phyloP scores from a whole-genome alignment of 2,113 vertebrate genomes.

The Chaetorhynchus papuensis region DNA sequence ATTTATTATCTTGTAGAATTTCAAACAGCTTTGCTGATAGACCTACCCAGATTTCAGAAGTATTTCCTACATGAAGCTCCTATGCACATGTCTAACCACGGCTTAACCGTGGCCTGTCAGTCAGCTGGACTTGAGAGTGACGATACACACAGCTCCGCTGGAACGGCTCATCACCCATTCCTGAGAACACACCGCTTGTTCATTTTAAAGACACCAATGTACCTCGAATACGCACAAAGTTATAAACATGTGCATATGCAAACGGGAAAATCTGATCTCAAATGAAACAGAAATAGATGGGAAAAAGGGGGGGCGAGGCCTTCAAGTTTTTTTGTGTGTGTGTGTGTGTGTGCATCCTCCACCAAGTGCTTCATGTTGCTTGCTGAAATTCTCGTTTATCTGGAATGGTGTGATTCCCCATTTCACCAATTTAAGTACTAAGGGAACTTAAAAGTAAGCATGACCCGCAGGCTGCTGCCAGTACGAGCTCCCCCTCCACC shows the following conservation, averaged over 20 bases:
- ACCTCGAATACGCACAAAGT: not conserved
- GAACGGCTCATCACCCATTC: not conserved
- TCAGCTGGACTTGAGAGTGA: not conserved
- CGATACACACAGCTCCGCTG: fast-evolving
- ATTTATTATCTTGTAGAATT: not conserved
- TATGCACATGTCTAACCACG: not conserved
- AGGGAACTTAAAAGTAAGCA: not conserved
- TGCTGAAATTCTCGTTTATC: not conserved
- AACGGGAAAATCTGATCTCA: not conserved
- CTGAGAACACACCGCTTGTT: not conserved
- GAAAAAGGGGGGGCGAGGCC: not conserved
- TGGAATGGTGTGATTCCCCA: not conserved
- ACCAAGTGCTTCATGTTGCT: not conserved
- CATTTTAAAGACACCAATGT: not conserved
- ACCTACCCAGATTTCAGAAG: conserved; percentile 49
- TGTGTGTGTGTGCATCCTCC: fast-evolving
- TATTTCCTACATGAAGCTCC: conserved; percentile 50
- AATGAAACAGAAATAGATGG: not conserved
- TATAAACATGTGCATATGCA: not conserved
- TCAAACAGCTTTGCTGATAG: not conserved
- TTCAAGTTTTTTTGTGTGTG: not conserved
- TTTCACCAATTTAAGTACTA: not conserved
- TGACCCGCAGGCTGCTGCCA: not conserved
- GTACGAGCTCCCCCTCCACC: not conserved
- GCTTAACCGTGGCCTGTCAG: not conserved